Conservation (phyloP, 2,888 invertebrate genomes). For the Coelinius sp. region DNA sequence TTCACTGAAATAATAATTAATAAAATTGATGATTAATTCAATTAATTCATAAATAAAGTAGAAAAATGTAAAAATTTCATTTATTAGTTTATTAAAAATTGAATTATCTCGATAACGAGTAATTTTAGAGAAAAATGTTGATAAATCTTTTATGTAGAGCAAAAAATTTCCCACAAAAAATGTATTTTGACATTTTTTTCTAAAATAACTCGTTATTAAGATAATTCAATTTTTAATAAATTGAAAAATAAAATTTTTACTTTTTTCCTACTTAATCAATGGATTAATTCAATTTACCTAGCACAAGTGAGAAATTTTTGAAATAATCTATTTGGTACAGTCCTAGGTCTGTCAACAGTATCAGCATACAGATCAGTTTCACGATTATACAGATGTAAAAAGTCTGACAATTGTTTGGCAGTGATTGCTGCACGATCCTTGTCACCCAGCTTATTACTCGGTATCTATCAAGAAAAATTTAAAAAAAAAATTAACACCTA, state of each 20-base stretch:
- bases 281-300: constrained; percentile 66
- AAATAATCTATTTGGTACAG: constrained; percentile 74
- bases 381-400: constrained; percentile 85
- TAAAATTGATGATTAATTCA: constrained; percentile 14
- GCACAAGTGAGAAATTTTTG: constrained; percentile 76
- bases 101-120: no score
- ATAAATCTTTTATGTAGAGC: no score
- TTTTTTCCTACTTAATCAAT: background rate
- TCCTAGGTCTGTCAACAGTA: constrained; percentile 78
- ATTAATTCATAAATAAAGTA: no score
- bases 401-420: constrained; percentile 87
- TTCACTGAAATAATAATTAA: constrained; percentile 73
- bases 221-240: no score
- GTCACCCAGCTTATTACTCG: constrained; percentile 80
- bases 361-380: constrained; percentile 86
- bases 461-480: constrained; percentile 72
- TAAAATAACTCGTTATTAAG: no score
- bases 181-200: no score
- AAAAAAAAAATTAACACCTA: constrained; percentile 18
- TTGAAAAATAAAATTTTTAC: background rate
- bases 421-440: constrained; percentile 88
- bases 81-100: no score
- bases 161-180: no score
- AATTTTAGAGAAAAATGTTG: no score
- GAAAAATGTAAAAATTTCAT: no score